Evolutionary conservation across 2,888 invertebrate species (phyloP).

Genomic region (Eustalomyia histrio): DNA sequence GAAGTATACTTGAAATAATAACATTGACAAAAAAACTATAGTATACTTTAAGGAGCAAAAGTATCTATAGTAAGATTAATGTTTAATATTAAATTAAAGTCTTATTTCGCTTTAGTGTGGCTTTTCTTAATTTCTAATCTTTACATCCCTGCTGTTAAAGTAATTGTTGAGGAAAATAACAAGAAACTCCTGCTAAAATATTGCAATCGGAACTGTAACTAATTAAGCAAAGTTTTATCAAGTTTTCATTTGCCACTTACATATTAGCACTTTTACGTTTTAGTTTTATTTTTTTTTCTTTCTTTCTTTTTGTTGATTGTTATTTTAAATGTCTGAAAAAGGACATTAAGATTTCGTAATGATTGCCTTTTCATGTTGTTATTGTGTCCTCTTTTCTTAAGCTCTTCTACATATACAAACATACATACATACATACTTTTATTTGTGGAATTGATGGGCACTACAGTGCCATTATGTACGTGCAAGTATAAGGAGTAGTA

Average conservation of each 20-base stretch:
- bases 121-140: not conserved
- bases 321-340: constrained; percentile 14
- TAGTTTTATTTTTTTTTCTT: not conserved
- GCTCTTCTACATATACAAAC: not conserved
- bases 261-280: not conserved
- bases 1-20: not conserved
- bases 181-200: not conserved
- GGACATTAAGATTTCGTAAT: constrained; percentile 27
- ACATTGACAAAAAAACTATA: not conserved
- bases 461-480: not conserved
- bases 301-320: not conserved
- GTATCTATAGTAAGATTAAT: not conserved
- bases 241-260: not conserved
- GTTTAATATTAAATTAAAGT: not conserved
- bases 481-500: not conserved
- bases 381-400: not conserved
- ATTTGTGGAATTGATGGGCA: constrained; percentile 29
- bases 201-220: constrained; percentile 34
- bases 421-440: not conserved
- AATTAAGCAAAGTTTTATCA: constrained; percentile 34
- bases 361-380: constrained; percentile 36
- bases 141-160: not conserved
- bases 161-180: not conserved
- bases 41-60: not conserved
- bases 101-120: not conserved